Base-by-base conservation (phyloP, 2,113 vertebrate genomes). In the Muscicapa adusta region DNA sequence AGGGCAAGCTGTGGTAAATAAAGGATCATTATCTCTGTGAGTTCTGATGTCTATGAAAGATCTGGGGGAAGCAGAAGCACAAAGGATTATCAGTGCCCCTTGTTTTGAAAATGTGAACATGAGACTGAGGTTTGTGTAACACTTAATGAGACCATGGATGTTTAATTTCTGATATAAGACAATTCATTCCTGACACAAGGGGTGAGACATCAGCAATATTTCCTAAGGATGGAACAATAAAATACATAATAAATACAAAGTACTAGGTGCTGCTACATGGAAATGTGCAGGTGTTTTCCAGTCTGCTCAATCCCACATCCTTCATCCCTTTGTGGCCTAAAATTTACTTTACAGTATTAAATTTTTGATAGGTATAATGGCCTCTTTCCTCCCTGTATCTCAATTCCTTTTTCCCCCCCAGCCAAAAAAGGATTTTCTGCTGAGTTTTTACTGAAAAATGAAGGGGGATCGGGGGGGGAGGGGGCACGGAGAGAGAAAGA, bases 381-480 rank as follows among this genome's bases (percentile, higher is more conserved):
- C 10, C 2, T 60, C 17, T 47, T 67, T 20, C 16, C 14, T 47
- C 3, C 12, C 12, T 10, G 34, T 47, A 18, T 26, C 38, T 47
- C 14, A 38, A 18, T 15, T 53, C n/a, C 7, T 9, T 18, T 10
- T 3, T 53, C 12, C 19, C 1, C 1, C 1, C 0, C 1, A 0
- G 0, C 1, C 62, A 9, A 13, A 26, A 66, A 58, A 66, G 47
- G 25, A 8, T 5, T 53, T 23, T 57, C 22, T 79, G 62, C 12
- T 13, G 29, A 56, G 29, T 26, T 71, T 5, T 19, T 23, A 14
- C 40, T 24, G 25, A 67, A 36, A 73, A 53, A 2, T 1, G 3
- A 10, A 5, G 3, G 2, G 0, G 4, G 3, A 11, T n/a, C 38
- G 38, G 38, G 38, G 38, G 8, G 40, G 40, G 12, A n/a, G n/a